Base-by-base conservation (phyloP, 2,888 invertebrate species). In the Lutraria lutraria region DNA sequence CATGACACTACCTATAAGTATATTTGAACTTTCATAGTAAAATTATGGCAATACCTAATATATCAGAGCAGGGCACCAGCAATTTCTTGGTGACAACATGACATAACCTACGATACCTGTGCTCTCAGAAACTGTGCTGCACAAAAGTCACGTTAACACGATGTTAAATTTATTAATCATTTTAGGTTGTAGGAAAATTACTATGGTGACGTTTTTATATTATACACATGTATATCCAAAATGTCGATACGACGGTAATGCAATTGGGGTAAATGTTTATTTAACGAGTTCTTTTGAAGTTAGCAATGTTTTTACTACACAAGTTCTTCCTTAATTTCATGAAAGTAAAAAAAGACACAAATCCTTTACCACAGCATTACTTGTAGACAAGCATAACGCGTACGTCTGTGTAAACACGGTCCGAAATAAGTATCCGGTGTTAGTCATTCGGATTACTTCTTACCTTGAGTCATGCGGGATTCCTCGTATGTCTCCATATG, bases 311-410 rank as follows among this genome's bases (percentile, higher is more conserved):
- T 76, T 76, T 76, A 76, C 76, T 76, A 34, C 76, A 76, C 16
- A 31, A 31, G 31, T 76, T 76, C 31, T 31, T 19, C 34, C 34
- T 76, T 34, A 76, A 34, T 76, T 76, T 76, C 16, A 34, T 31
- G 34, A 76, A 76, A 76, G 31, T 76, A 34, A 76, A 76, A n/a
- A n/a, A 76, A 76, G 76, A 76, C 76, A 76, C 76, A 34, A 31
- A 76, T 76, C 76, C 31, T 76, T 76, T 31, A 19, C 34, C 76
- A 76, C 29, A 76, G 31, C 76, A 76, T 34, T 76, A 34, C 76
- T 76, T 31, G 76, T 34, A 76, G 31, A 76, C 76, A 76, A 76
- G 19, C 13, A 31, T 76, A 31, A 34, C 34, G 34, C 31, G 19
- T 31, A 34, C 34, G 34, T 76, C 34, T 31, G 76, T 76, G 15